These are phyloP conservation scores for Thecophora atra DNA, from an alignment of 2,888 invertebrate genomes.

Conservation along the genomic window DNA sequence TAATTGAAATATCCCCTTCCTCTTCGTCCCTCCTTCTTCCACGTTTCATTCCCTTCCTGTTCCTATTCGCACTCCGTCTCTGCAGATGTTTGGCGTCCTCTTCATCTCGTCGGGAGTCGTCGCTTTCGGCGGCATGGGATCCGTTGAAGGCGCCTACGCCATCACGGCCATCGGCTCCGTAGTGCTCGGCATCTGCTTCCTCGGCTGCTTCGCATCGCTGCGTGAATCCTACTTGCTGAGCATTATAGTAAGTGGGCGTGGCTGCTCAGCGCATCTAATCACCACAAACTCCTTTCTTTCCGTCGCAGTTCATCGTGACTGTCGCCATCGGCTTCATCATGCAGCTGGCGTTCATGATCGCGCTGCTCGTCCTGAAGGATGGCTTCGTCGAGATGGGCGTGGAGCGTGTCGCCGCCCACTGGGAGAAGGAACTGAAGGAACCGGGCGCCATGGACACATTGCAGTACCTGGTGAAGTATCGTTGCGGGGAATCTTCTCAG, in stretches of 20 bases:
- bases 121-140: conserved; percentile 55
- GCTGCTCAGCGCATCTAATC: neutral
- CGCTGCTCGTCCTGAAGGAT: conserved; percentile 50
- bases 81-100: conserved; percentile 49
- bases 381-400: conserved; percentile 50
- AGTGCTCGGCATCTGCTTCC: conserved; percentile 50
- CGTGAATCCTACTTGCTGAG: conserved; percentile 57
- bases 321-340: conserved; percentile 46
- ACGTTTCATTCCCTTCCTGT: no score
- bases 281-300: neutral
- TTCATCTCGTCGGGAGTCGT: conserved; percentile 57
- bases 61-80: no score
- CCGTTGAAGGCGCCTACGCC: conserved; percentile 54
- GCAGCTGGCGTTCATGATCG: conserved; percentile 52
- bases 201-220: conserved; percentile 56
- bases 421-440: conserved; percentile 47
- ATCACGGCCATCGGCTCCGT: conserved; percentile 50
- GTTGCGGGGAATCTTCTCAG: no score
- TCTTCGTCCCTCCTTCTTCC: no score
- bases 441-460: conserved; percentile 55
- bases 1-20: no score
- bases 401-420: conserved; percentile 51
- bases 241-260: conserved; percentile 44
- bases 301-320: conserved; percentile 47
- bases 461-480: conserved; percentile 47